Evolutionary conservation across 2,888 invertebrate species (phyloP).

Genomic region (Drosophila recens): DNA sequence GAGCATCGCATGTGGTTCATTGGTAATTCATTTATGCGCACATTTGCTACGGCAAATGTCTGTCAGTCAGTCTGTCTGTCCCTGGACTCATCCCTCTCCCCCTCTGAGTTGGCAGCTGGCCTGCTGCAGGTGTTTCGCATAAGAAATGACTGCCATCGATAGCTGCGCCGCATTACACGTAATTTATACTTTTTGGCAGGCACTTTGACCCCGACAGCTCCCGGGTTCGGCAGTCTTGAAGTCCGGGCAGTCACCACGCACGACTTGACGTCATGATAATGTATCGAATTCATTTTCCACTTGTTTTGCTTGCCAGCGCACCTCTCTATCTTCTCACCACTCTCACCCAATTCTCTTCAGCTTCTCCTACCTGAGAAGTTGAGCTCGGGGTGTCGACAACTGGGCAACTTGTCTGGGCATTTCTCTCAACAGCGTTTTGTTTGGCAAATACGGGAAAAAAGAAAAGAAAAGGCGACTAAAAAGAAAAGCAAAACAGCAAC

Average conservation of each 20-base stretch:
- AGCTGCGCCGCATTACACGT: constrained; percentile 64
- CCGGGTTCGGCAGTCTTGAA: neutral
- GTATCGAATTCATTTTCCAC: constrained; percentile 81
- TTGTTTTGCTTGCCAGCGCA: constrained; percentile 73
- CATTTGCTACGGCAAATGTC: constrained; percentile 57
- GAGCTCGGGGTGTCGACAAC: constrained; percentile 13
- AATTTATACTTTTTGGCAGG: constrained; percentile 79
- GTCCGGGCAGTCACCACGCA: constrained; percentile 64
- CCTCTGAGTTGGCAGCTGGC: constrained; percentile 6
- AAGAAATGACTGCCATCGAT: constrained; percentile 76
- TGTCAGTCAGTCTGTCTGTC: neutral
- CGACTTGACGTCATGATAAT: constrained; percentile 80
- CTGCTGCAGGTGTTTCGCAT: constrained; percentile 75
- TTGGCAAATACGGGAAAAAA: constrained; percentile 73
- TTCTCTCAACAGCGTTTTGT: constrained; percentile 61
- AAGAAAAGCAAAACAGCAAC: neutral
- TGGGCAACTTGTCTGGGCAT: constrained; percentile 27
- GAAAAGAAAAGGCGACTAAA: constrained; percentile 3
- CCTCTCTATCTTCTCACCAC: neutral
- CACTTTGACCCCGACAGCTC: constrained; percentile 47
- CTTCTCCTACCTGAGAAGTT: constrained; percentile 5
- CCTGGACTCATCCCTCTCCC: neutral
- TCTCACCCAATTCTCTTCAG: neutral
- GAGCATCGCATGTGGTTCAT: constrained; percentile 73
- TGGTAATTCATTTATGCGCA: constrained; percentile 81